Conservation (phyloP, 1,140 invertebrate species). For the Venturia canescens region DNA sequence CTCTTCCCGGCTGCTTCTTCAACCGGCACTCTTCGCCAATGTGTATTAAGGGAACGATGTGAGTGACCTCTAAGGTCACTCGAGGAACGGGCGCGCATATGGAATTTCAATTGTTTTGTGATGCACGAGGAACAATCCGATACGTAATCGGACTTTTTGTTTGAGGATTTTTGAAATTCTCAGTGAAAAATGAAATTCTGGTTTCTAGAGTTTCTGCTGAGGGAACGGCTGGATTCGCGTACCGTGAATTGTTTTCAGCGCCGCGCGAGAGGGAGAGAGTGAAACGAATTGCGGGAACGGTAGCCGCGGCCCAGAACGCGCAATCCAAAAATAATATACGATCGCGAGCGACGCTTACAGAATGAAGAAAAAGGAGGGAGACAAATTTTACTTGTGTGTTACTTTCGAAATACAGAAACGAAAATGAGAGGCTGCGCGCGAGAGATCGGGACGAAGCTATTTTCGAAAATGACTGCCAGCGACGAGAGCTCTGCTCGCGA, state of each 20-base stretch:
- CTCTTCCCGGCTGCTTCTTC: not conserved
- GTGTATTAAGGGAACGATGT: constrained; percentile 59
- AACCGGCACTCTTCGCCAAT: constrained; percentile 43
- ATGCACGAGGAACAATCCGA: too few species aligned
- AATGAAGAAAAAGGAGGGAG: not conserved
- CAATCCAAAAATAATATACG: constrained; percentile 52
- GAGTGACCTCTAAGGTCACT: constrained; percentile 70
- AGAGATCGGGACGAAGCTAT: constrained; percentile 48
- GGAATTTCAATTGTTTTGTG: not conserved
- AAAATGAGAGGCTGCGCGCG: constrained; percentile 7
- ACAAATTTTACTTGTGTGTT: constrained; percentile 26
- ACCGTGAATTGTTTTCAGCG: constrained; percentile 33
- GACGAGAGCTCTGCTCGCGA: constrained; percentile 31
- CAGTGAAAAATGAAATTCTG: not conserved
- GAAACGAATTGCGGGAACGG: constrained; percentile 29
- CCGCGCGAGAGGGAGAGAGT: constrained; percentile 9
- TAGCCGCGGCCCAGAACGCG: constrained; percentile 12
- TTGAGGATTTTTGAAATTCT: too few species aligned
- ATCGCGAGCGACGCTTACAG: constrained; percentile 40
- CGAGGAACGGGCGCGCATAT: constrained; percentile 31
- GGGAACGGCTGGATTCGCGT: constrained; percentile 13
- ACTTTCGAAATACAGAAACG: constrained; percentile 39
- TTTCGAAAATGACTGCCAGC: constrained; percentile 54
- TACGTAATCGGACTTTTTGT: too few species aligned
- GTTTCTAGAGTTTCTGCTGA: too few species aligned